Evolutionary conservation across 2,113 vertebrate genomes (phyloP), one percentile per base, ranked within the genome.

Genomic region (Thunnus maccoyii): DNA sequence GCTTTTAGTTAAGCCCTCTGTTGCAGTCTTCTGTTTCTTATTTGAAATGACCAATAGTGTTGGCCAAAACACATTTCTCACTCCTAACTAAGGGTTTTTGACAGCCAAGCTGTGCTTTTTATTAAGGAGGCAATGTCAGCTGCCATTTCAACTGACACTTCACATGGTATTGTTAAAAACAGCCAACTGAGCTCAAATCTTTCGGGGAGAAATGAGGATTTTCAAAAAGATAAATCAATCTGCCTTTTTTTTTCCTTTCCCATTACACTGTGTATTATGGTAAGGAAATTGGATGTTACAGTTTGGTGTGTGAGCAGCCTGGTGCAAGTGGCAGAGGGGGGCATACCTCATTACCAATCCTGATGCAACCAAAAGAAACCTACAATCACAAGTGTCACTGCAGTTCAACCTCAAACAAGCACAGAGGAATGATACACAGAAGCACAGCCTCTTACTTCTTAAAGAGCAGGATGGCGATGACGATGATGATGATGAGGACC

Each of bases 401-500:
- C 60, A 69, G 74, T 62, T 77, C 64, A 72, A 27, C 76, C 76
- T 76, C 70, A 82, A 55, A 75, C 48, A 85, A 30, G 77, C 65
- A 51, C 41, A n/a, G 78, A 50, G 27, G 51, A 51, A 12, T 15
- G 52, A 72, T 62, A 60, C 69, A 74, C 63, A 72, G 14, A 32
- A 61, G 66, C 69, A 15, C 12, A n/a, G 68, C 30, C 27, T 48
- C 96, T 97, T 92, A 99, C 98, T 98, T 99, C 93, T 99, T 99
- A 83, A 99, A 99, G 70, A 99, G 96, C 64, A 99, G 96, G 86
- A 99, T 99, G 87, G 97, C 96, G 70, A 99, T 99, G 94, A 99
- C 98, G 20, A 99, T 98, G 94, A 97, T 96, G 91, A 99, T 96
- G 91, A 99, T 99, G 77, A 99, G 93, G 86, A 99, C 96, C 90